Conservation (phyloP, 2,113 vertebrate species). For the Tragelaphus imberbis region DNA sequence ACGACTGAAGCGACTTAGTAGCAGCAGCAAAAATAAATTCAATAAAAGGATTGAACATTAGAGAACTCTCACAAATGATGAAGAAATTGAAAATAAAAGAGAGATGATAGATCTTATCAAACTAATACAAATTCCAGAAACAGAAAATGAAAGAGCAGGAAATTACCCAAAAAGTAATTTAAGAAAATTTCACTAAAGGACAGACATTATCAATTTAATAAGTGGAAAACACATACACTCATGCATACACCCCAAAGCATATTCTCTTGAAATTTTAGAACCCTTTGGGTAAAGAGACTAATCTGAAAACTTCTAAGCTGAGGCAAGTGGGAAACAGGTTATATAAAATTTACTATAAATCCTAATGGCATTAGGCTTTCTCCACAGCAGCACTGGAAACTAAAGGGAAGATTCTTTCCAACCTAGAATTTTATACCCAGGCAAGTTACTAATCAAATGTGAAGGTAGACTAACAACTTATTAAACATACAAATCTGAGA, state of each 20-base stretch:
- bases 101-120: not conserved
- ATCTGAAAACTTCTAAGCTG: not conserved
- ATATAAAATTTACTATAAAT: not conserved
- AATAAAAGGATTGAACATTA: not conserved
- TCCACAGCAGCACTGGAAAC: not conserved
- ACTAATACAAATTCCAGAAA: slow-evolving; percentile 3
- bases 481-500: not conserved
- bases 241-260: not conserved
- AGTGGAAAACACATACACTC: not conserved
- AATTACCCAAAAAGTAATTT: not conserved
- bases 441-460: not conserved
- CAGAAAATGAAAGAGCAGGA: not conserved
- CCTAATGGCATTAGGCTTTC: not conserved
- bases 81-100: not conserved
- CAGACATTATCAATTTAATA: not conserved
- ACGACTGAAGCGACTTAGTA: no score
- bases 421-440: not conserved
- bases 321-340: not conserved
- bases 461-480: not conserved
- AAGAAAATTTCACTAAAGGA: not conserved
- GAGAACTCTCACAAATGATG: not conserved
- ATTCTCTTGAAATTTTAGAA: not conserved
- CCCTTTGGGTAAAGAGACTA: not conserved
- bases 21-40: not conserved
- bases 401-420: not conserved